phyloP scores from a whole-genome alignment of 2,888 invertebrate species.

The Ceraclea dissimilis region DNA sequence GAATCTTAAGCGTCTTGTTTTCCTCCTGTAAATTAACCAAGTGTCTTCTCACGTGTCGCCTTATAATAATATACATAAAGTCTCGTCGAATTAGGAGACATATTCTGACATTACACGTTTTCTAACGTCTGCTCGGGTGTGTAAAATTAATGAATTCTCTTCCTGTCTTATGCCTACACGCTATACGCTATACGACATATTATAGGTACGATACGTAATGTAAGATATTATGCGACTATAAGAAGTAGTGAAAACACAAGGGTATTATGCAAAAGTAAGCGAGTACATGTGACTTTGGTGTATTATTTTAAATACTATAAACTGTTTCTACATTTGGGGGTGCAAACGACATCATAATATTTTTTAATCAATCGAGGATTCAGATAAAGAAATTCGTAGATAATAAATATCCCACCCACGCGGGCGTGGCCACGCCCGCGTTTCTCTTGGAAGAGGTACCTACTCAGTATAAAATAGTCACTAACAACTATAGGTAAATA shows the following conservation, averaged over 20 bases:
- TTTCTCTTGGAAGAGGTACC: no score
- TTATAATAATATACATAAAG: conserved; percentile 18
- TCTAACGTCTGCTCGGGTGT: conserved; percentile 22
- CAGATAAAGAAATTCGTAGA: no score
- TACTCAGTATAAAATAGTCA: no score
- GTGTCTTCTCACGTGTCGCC: conserved; percentile 24
- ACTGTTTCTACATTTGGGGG: background rate
- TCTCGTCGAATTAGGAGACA: conserved; percentile 22
- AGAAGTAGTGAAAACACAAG: conserved; percentile 3
- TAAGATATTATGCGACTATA: no score
- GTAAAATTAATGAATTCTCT: conserved; percentile 26
- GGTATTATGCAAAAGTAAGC: conserved; percentile 26
- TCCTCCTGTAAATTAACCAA: conserved; percentile 21
- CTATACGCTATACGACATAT: no score
- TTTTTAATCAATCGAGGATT: no score
- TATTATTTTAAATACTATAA: conserved; percentile 14
- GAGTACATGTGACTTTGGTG: conserved; percentile 5
- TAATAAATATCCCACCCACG: no score
- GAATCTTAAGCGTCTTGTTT: background rate
- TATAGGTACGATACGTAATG: no score
- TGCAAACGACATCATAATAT: no score
- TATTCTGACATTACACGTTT: conserved; percentile 26
- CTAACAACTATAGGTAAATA: no score
- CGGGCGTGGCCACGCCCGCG: no score
- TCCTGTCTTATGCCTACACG: background rate